These are phyloP conservation scores for Ceratosolen fusciceps DNA, from an alignment of 1,140 invertebrate species.

Conservation along the genomic window DNA sequence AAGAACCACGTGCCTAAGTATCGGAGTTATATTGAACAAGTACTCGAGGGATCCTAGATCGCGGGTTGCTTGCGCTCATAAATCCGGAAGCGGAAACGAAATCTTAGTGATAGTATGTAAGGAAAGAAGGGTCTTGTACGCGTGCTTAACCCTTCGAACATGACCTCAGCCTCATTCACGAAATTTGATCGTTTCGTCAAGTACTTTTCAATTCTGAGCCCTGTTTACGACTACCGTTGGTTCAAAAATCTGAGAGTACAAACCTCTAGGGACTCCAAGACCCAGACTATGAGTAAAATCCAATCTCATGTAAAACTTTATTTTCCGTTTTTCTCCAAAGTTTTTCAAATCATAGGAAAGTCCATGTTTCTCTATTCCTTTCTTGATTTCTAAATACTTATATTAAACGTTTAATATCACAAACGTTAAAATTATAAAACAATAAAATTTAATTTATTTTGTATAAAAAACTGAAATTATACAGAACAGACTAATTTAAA, in stretches of 20 bases:
- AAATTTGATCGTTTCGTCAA: conserved; percentile 59
- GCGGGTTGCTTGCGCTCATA: conserved; percentile 52
- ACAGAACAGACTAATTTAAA: no score
- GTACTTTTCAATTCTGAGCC: conserved; percentile 29
- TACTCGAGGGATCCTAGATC: conserved; percentile 58
- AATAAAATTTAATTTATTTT: no score
- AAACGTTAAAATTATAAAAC: not conserved
- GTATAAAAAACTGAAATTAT: no score
- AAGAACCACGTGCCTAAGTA: conserved; percentile 67
- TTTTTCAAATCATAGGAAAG: not conserved
- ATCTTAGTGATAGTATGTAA: conserved; percentile 56
- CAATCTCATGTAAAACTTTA: not conserved
- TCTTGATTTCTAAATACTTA: not conserved
- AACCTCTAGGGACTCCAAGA: no score
- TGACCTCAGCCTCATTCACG: conserved; percentile 46
- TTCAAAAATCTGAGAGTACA: not conserved
- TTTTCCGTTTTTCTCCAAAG: not conserved
- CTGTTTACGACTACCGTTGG: not conserved
- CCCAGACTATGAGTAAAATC: not conserved
- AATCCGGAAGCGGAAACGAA: conserved; percentile 68
- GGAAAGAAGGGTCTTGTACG: conserved; percentile 49
- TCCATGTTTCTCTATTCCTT: not conserved
- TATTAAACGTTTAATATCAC: not conserved
- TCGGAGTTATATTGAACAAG: conserved; percentile 55
- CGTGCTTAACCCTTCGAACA: conserved; percentile 65